Percentiles rank a stretch among this genome's conserved stretches.
Conservation (phyloP, 2,797 vertebrate genomes). For the Pantherophis alleghaniensis region DNA sequence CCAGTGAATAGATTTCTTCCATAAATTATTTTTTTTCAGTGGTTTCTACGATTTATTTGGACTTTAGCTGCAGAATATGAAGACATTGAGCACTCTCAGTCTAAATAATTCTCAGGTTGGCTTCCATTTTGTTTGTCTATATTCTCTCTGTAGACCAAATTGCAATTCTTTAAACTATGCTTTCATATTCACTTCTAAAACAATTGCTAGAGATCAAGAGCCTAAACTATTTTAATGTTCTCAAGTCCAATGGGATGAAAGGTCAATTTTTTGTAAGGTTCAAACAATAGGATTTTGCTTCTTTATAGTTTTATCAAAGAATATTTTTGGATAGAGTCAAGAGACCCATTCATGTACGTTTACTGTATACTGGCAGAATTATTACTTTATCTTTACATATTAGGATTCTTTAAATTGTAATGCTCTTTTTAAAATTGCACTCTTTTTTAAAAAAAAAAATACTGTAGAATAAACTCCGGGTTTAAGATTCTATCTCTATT, state of each 20-base stretch:
- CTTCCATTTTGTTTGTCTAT: not conserved
- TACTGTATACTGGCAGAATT: not conserved
- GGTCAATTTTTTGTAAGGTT: not conserved
- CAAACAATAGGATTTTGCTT: not conserved
- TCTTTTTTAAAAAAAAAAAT: conserved; percentile 2
- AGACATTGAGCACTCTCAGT: not conserved
- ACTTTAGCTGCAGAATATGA: not conserved
- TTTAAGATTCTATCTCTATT: not conserved
- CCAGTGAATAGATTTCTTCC: not conserved
- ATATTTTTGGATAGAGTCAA: not conserved
- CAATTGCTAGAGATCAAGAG: not conserved
- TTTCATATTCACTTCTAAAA: not conserved
- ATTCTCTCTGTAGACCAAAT: not conserved
- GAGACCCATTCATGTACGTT: not conserved
- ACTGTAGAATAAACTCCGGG: not conserved
- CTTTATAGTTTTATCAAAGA: not conserved
- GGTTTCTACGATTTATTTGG: not conserved
- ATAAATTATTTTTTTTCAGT: not conserved
- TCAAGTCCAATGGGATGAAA: not conserved
- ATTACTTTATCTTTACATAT: not conserved
- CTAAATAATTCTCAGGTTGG: not conserved
- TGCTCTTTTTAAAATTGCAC: not conserved
- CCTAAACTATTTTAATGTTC: not conserved
- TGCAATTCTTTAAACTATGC: not conserved
- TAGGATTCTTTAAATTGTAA: not conserved